Conservation (phyloP, 2,113 vertebrate genomes). For the Gymnobelideus leadbeateri region DNA sequence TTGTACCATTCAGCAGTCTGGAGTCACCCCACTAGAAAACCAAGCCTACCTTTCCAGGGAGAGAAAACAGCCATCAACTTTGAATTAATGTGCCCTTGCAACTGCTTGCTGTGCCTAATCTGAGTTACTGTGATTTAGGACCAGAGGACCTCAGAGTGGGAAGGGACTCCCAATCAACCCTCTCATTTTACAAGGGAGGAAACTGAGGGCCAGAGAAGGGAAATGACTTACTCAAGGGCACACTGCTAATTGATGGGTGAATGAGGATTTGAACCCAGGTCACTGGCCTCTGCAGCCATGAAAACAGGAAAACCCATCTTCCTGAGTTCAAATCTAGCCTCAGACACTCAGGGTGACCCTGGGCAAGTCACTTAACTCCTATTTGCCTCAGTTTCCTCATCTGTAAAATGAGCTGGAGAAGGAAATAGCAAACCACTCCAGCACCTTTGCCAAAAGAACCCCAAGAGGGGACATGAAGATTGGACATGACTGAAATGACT, state of each 20-base stretch:
- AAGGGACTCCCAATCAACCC: neutral
- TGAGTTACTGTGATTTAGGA: constrained; percentile 5
- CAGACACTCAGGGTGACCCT: neutral
- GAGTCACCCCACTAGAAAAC: constrained; percentile 74
- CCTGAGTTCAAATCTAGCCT: neutral
- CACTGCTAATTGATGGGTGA: neutral
- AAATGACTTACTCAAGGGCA: neutral
- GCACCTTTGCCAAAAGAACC: too few relatives aligned
- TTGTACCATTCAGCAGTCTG: constrained; percentile 61
- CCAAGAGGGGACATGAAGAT: too few relatives aligned
- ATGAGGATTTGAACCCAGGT: neutral
- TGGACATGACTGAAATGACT: too few relatives aligned
- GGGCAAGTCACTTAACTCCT: neutral
- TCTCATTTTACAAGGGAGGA: neutral
- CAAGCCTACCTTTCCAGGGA: constrained; percentile 73
- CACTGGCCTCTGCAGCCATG: neutral
- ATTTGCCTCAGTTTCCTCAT: neutral
- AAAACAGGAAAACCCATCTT: neutral
- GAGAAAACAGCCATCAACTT: constrained; percentile 11
- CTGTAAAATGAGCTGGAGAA: too few relatives aligned
- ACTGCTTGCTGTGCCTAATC: neutral
- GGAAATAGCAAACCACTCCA: too few relatives aligned
- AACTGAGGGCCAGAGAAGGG: neutral
- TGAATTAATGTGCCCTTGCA: neutral
- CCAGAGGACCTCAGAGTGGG: neutral